Base-by-base conservation (phyloP, 2,113 vertebrate species). In the Bujurquina vittata region DNA sequence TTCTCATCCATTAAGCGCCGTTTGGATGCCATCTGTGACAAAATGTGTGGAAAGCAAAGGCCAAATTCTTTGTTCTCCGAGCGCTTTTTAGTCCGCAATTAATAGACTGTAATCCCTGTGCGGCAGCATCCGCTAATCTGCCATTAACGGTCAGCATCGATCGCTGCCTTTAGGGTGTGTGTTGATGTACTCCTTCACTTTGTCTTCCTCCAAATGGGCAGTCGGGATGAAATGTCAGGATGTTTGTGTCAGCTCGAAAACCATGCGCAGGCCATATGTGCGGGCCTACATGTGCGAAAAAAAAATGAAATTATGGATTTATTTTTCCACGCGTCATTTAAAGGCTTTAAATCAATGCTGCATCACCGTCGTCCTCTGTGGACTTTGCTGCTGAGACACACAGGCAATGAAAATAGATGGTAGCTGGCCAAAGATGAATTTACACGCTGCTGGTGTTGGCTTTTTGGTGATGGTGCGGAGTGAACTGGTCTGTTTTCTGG, bases 21-120 rank as follows among this genome's bases (percentile, higher is more conserved):
- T 69, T 58, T 61, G 14, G 12, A 18, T 8, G 7, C 17, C 57
- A 73, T 88, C 18, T 10, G 7, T 59, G 73, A 49, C 20, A 9
- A 23, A 26, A 46, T 79, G 55, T 10, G 69, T 18, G 23, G 18
- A 65, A 87, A 60, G 4, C 61, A 37, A 37, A 85, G 87, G 78
- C 87, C 92, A 75, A 22, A 90, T 77, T 89, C 92, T 94, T 94
- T 94, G 94, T 94, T 94, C 94, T 92, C 84, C 10, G n/a, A 46
- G 67, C 84, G 84, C 83, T 76, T 88, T 88, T 88, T 80, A 75
- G 12, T 37, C 52, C 73, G 55, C 85, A 87, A 74, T 89, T 88
- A 80, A 86, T 54, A 62, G 61, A 31, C 62, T 35, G 20, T 86
- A 81, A 84, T 90, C 88, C 83, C 75, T 3, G 67, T 54, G 84